A percentile compares a stretch with the other conserved stretches of the same genome.
These are phyloP conservation scores for Botia almorhae DNA, from an alignment of 2,797 vertebrate genomes.

Conservation along the genomic window DNA sequence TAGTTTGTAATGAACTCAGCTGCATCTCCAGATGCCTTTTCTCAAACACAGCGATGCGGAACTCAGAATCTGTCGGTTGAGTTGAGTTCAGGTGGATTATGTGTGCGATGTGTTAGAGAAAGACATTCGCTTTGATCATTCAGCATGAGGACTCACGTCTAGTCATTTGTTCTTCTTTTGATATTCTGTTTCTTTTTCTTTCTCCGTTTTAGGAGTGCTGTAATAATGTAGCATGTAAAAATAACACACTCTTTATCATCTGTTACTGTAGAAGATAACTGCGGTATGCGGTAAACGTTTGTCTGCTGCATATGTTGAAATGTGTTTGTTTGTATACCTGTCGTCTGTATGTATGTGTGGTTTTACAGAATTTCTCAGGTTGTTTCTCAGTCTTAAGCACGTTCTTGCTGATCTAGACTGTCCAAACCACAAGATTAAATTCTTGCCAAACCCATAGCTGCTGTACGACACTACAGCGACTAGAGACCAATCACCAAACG, in stretches of 20 bases:
- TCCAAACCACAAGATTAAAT: conserved; percentile 63
- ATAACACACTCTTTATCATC: neutral
- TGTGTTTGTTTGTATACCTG: conserved; percentile 20
- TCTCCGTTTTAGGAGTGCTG: conserved; percentile 55
- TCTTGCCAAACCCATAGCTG: conserved; percentile 74
- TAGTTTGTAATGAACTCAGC: neutral
- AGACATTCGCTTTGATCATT: neutral
- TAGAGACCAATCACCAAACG: conserved; percentile 42
- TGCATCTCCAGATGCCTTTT: conserved; percentile 13
- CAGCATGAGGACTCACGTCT: neutral
- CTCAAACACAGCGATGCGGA: neutral
- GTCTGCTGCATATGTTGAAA: conserved; percentile 10
- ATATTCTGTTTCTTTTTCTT: neutral
- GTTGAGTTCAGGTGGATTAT: neutral
- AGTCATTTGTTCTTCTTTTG: conserved; percentile 1
- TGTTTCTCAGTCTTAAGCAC: conserved; percentile 49
- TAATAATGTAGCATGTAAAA: conserved; percentile 22
- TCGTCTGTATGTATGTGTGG: conserved; percentile 11
- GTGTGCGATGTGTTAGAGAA: no score
- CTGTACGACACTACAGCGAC: conserved; percentile 59
- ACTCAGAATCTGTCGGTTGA: neutral
- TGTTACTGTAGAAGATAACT: conserved; percentile 6
- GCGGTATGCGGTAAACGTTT: conserved; percentile 45
- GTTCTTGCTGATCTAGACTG: conserved; percentile 58
- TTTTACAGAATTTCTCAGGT: conserved; percentile 73